Evolutionary conservation across 1,140 invertebrate species (phyloP), one percentile per base, ranked within the genome.

Genomic region (Pararge aegeria): DNA sequence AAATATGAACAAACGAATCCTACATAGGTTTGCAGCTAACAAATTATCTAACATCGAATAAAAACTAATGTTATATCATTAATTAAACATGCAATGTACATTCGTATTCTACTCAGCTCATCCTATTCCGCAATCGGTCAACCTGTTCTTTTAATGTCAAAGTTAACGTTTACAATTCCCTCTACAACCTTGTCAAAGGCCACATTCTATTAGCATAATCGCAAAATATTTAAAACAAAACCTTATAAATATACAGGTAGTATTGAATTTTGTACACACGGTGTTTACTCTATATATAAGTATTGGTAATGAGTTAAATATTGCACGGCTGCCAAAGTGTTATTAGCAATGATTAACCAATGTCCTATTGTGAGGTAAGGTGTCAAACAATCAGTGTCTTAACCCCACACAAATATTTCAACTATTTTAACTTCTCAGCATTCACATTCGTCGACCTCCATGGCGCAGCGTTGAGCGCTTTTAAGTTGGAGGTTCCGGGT

Each of bases 61-160:
- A 24, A 24, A 24, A 24, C 24, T 24, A 34, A 34, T 34, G 3
- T 34, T 34, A 34, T 34, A 0, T 34, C 30, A 34, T 34, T 34
- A 34, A 34, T 34, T 34, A 34, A 34, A 34, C 30, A 34, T 34
- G 10, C 0, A 34, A 34, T 12, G 3, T 40, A 40, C 34, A 40
- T 40, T 40, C 38, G 38, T 18, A 40, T 12, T 40, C 38, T 10
- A 40, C 38, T 16, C 38, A 16, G 38, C 13, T 40, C 13, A 40
- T 15, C 13, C 13, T 40, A 66, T 73, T 71, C 70, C 57, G 65
- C 63, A 72, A 72, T 55, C 44, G 42, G 66, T 62, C 56, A 49
- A 68, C 66, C 59, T 37, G 64, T 66, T 70, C 27, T 49, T 5
- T 46, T 69, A 79, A 76, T 79, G 73, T 73, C 73, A 79, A 69